Base-by-base conservation (phyloP, 2,113 vertebrate genomes). In the Hoplias malabaricus region DNA sequence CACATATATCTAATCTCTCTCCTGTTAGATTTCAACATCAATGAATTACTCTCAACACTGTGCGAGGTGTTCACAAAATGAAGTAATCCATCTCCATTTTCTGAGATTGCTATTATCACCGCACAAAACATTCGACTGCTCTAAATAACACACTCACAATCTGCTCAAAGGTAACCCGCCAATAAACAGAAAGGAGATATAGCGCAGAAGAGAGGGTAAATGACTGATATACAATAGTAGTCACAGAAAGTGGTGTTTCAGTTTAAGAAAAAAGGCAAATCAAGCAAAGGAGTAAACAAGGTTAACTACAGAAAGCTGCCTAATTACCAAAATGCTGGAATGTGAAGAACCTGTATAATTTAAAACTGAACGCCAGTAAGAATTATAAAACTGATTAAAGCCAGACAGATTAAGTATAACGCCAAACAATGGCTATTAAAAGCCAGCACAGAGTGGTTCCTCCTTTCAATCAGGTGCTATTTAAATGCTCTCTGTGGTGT, bases 401-500 rank as follows among this genome's bases (percentile, higher is more conserved):
- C 38, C 38, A 65, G 69, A 40, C 53, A 66, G 54, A 71, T 66
- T n/a, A n/a, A n/a, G n/a, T n/a, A n/a, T n/a, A n/a, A n/a, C n/a
- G n/a, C n/a, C 34, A 72, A 74, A 83, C 48, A 67, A 67, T 36
- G 59, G 36, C 42, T 23, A 46, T 21, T 56, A 10, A 38, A 21
- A 48, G 54, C 75, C 54, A 34, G 40, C 66, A n/a, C 66, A 8
- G 54, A 11, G 48, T 54, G 53, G 42, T 46, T 61, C 57, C 78
- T 62, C 50, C 13, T 56, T 74, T 54, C 62, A 68, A 73, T 67
- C 73, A 66, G 59, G 31, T 61, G 56, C 67, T 67, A 76, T 65
- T 72, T 68, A 75, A 80, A 59, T 21, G 23, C 73, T 69, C 82
- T 61, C 43, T 77, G 73, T 53, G 69, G 50, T 53, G 63, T 27